Evolutionary conservation across 2,113 vertebrate species (phyloP), one percentile per base, ranked within the genome.

Genomic region (Bubo blakistoni): DNA sequence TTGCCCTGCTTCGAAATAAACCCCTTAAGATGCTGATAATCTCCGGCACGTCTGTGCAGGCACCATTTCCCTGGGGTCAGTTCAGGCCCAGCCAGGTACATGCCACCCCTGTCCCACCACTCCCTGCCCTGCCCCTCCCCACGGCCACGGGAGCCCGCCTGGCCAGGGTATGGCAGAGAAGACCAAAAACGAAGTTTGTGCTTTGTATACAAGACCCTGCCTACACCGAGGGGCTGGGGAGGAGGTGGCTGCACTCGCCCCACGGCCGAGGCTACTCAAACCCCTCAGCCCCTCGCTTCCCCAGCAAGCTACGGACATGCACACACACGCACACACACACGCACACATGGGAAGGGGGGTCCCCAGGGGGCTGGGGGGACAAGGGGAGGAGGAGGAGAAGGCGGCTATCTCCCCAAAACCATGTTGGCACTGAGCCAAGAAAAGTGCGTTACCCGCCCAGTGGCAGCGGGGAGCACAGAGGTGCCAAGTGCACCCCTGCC

Each of bases 201-300:
- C 97, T 97, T 96, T 96, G 82, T 92, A 76, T 91, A 95, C 9
- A 5, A 95, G 89, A 96, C 95, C 96, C 96, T 97, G 95, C 95
- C 88, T 96, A 93, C 59, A 59, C 80, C 5, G 2, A 87, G 65
- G 90, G 66, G 78, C 52, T 54, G 74, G 71, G 65, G 51, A 76
- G 58, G 80, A 52, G 79, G 78, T 17, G 67, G 49, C 66, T 51
- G 20, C 0, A 0, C 30, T 92, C 0, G 0, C 66, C 44, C 51
- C 26, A 4, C 0, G 3, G 52, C 82, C 0, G 1, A 47, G 54
- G 46, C 76, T 78, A 42, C 69, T 67, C 49, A 66, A 42, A 36
- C 40, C 59, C 42, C 81, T 82, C 57, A 81, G 82, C 66, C 36
- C 70, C 91, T 91, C 16, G 21, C 26, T 61, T 32, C 70, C 79